A percentile compares a stretch with the other conserved stretches of the same genome.
phyloP scores from a whole-genome alignment of 2,113 vertebrate species.

The Actenoides lindsayi region DNA sequence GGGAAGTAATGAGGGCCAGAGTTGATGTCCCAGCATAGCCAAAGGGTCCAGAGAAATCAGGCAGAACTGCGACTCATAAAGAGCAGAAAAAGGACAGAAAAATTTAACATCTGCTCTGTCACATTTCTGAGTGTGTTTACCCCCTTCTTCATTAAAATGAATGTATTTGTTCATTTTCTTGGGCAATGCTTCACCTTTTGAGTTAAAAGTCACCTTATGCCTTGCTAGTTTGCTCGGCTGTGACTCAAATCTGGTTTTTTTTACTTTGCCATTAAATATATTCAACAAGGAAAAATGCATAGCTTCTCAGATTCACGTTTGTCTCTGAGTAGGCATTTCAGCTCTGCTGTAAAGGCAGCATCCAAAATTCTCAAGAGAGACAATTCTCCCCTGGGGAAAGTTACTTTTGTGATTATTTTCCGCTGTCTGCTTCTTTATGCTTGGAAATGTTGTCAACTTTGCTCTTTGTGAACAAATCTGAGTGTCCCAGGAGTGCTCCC shows the following conservation, averaged over 20 bases:
- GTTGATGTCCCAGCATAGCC: neutral
- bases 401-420: constrained; percentile 4
- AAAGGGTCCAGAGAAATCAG: neutral
- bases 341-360: neutral
- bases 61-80: neutral
- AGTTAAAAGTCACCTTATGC: constrained; percentile 28
- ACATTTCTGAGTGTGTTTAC: neutral
- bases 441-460: constrained; percentile 9
- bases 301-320: neutral
- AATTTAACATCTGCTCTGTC: neutral
- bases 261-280: neutral
- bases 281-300: neutral
- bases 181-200: neutral
- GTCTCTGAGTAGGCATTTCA: neutral
- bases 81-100: neutral
- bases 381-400: neutral
- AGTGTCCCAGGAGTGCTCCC: neutral
- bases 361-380: neutral
- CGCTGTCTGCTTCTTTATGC: neutral
- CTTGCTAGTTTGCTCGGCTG: neutral
- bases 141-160: neutral
- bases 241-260: neutral
- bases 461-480: neutral
- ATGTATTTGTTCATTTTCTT: neutral
- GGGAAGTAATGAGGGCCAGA: neutral